Evolutionary conservation across 2,113 vertebrate genomes (phyloP).

Genomic region (Typhlomys cinereus): DNA sequence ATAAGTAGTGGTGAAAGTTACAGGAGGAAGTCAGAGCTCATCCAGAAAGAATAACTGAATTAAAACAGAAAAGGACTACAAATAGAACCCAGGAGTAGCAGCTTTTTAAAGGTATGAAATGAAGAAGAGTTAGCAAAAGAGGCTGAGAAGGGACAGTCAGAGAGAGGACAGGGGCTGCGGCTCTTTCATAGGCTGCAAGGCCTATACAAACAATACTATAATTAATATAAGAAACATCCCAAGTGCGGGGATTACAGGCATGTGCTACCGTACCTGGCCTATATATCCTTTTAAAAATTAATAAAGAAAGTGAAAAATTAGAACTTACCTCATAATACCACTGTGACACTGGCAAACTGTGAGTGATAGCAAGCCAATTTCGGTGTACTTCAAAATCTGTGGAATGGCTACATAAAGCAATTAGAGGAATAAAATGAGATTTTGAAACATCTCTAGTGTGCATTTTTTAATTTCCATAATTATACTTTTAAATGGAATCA

Average conservation of each 20-base stretch:
- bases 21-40: neutral
- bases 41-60: neutral
- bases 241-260: neutral
- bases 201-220: too few relatives aligned
- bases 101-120: neutral
- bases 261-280: too few relatives aligned
- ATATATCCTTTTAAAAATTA: neutral
- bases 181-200: neutral
- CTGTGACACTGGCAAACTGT: constrained; percentile 92
- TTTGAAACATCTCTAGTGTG: constrained; percentile 19
- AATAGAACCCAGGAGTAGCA: neutral
- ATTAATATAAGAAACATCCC: too few relatives aligned
- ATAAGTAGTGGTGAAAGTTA: neutral
- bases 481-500: constrained; percentile 9
- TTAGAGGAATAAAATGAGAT: constrained; percentile 18
- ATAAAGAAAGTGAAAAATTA: too few relatives aligned
- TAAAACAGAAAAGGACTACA: neutral
- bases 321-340: constrained; percentile 97
- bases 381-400: constrained; percentile 99
- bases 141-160: neutral
- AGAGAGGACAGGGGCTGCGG: too few relatives aligned
- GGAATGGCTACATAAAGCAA: constrained; percentile 89
- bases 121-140: neutral
- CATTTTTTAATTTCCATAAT: constrained; percentile 41
- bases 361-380: constrained; percentile 97